Evolutionary conservation across 2,113 vertebrate genomes (phyloP).

Genomic region (Neodontobutis hainanensis): DNA sequence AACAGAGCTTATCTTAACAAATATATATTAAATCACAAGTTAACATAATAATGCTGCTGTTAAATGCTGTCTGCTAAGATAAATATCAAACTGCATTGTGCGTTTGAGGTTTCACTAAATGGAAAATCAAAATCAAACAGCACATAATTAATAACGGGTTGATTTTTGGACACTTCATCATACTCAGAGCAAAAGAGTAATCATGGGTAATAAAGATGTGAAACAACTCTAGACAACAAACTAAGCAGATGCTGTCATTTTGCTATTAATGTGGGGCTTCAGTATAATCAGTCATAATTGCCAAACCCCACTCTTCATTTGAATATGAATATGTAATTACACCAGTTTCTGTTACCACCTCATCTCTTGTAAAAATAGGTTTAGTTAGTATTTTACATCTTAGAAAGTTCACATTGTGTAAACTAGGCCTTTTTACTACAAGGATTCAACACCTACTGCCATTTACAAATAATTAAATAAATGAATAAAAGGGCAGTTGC

Average conservation of each 20-base stretch:
- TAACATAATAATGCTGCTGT: not conserved
- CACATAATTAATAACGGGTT: not conserved
- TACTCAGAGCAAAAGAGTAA: not conserved
- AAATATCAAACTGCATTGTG: too few relatives aligned
- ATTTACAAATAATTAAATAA: slow-evolving; percentile 17
- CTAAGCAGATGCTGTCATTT: not conserved
- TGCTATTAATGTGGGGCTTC: not conserved
- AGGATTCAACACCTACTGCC: slow-evolving; percentile 2
- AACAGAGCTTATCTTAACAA: too few relatives aligned
- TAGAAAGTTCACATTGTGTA: too few relatives aligned
- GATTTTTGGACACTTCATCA: not conserved
- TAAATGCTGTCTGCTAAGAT: too few relatives aligned
- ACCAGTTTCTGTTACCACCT: too few relatives aligned
- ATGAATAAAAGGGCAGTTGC: slow-evolving; percentile 14
- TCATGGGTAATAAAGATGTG: not conserved
- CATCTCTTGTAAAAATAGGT: too few relatives aligned
- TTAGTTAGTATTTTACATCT: too few relatives aligned
- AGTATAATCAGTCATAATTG: not conserved
- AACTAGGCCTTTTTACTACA: not conserved
- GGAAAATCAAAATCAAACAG: too few relatives aligned
- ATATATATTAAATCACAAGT: not conserved
- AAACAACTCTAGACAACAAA: not conserved
- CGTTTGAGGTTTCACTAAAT: too few relatives aligned
- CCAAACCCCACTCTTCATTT: not conserved
- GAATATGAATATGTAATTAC: slow-evolving; percentile 4